These are phyloP conservation scores for Apus apus DNA, from an alignment of 2,113 vertebrate genomes.

Conservation along the genomic window DNA sequence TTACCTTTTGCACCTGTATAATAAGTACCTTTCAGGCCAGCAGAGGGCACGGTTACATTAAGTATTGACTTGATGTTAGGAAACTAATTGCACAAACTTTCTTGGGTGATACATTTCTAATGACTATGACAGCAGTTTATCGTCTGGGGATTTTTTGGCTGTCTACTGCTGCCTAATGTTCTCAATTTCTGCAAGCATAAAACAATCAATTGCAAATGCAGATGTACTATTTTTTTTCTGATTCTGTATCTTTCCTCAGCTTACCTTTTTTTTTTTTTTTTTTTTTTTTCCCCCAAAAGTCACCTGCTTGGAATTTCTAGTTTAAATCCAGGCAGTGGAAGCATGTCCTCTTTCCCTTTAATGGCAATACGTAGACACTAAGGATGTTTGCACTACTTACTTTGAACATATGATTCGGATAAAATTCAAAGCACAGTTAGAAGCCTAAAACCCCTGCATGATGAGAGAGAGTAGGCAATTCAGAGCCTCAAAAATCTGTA, in stretches of 20 bases:
- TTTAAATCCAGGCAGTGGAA: background rate
- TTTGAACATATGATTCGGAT: background rate
- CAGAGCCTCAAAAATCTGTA: background rate
- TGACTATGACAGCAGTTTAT: background rate
- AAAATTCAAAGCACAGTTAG: background rate
- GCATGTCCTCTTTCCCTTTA: background rate
- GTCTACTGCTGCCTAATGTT: background rate
- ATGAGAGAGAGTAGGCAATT: background rate
- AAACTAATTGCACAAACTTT: background rate
- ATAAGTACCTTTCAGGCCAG: background rate
- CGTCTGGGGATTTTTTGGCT: background rate
- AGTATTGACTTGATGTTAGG: background rate
- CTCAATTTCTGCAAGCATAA: background rate
- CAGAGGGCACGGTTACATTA: constrained; percentile 61
- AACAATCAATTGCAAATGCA: background rate
- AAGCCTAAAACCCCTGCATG: background rate
- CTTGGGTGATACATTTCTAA: background rate
- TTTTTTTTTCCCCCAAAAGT: background rate
- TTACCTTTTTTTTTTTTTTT: background rate
- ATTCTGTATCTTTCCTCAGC: background rate
- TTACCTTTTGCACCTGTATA: background rate
- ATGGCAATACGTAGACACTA: background rate
- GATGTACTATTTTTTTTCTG: fast-evolving
- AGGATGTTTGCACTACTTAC: background rate
- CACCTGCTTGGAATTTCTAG: background rate